Evolutionary conservation across 1,140 invertebrate genomes (phyloP), one percentile per base, ranked within the genome.

Genomic region (Eulimnadia texana): DNA sequence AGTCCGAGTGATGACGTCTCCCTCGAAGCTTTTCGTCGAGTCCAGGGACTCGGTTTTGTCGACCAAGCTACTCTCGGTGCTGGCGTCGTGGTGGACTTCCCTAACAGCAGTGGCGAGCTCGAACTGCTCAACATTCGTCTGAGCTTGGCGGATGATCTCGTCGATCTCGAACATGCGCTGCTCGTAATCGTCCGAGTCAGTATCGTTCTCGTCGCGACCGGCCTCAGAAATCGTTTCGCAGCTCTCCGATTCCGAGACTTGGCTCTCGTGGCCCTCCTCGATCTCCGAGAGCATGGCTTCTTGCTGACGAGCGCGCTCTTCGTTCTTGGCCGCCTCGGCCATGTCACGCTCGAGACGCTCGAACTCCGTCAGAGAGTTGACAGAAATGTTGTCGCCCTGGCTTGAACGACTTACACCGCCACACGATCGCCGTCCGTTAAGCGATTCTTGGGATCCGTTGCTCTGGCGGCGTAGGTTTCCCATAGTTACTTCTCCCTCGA

Each of bases 311-410:
- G 85, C 89, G 64, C 83, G 79, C 24, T 87, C 76, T 74, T 93
- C 89, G 51, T 88, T 85, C 59, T 84, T 78, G 64, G 89, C 84
- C 0, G 84, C 85, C 70, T 90, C 85, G 42, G 84, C 79, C 69
- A 92, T 90, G 23, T 91, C 90, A 62, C 81, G 83, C 72, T 98
- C 93, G 0, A 96, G 72, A 0, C 86, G 84, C 79, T 96, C 93
- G 73, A 96, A 96, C 72, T 98, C 93, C 70, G 92, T 91, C 2
- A 95, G 73, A 20, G 92, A 96, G 3, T 86, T 89, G n/a, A 93
- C 72, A 1, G 90, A 94, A 19, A 92, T 78, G 72, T 93, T 88
- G 73, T 95, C 92, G 22, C 87, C 88, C 68, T 88, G 88, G 3
- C 77, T 78, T 66, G 80, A 83, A 67, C 80, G 79, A 65, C 81